Conservation (phyloP, 2,888 invertebrate species). For the Erebia ligea region DNA sequence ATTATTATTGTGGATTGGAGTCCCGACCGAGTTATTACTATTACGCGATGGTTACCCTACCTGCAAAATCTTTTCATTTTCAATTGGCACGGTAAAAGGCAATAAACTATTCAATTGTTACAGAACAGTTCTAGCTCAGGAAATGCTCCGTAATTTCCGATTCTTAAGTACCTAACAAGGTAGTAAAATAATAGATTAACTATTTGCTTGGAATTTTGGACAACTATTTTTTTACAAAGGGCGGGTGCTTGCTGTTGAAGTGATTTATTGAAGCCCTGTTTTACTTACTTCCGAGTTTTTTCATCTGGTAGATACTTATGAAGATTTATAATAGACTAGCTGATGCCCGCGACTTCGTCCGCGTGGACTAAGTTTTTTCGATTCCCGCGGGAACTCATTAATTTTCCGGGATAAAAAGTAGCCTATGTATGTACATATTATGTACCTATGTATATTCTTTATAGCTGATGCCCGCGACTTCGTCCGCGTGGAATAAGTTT, state of each 20-base stretch:
- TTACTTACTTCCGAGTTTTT: conserved; percentile 14
- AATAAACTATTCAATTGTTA: conserved; percentile 30
- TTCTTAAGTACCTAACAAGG: background rate
- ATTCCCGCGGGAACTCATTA: too few relatives aligned
- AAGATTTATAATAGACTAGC: background rate
- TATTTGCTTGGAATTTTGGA: background rate
- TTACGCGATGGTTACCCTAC: conserved; percentile 17
- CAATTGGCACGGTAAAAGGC: conserved; percentile 23
- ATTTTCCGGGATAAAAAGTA: too few relatives aligned
- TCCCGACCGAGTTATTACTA: background rate
- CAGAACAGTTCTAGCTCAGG: conserved; percentile 10
- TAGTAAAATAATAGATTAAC: conserved; percentile 9
- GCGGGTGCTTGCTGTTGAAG: background rate
- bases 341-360: too few relatives aligned
- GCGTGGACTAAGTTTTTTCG: too few relatives aligned
- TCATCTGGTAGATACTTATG: background rate
- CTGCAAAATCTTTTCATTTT: conserved; percentile 25
- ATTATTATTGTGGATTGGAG: too few relatives aligned
- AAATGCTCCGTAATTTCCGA: conserved; percentile 15
- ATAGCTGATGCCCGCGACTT: too few relatives aligned
- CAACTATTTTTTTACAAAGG: conserved; percentile 4
- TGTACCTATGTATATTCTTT: too few relatives aligned
- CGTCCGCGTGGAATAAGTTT: too few relatives aligned
- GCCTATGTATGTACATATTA: too few relatives aligned
- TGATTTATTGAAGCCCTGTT: conserved; percentile 16